phyloP scores from a whole-genome alignment of 2,797 vertebrate genomes.

The Odontamblyopus rebecca region DNA sequence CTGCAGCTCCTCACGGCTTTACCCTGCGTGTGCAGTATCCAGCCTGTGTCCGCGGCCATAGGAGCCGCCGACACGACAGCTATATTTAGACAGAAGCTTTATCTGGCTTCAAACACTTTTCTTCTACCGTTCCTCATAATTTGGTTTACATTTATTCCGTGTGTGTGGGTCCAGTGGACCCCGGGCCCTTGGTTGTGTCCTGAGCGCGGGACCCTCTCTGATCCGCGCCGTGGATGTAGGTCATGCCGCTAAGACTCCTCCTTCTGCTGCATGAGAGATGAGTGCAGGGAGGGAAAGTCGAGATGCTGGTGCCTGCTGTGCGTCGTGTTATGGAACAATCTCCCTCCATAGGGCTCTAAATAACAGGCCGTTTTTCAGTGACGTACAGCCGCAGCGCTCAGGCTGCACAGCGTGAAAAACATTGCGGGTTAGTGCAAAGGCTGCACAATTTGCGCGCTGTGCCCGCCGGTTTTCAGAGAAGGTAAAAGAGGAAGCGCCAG shows the following conservation, averaged over 20 bases:
- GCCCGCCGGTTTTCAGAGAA: background rate
- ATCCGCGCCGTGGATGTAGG: constrained; percentile 53
- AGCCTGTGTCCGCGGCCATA: constrained; percentile 33
- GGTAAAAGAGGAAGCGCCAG: background rate
- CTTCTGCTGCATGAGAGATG: constrained; percentile 16
- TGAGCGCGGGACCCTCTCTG: constrained; percentile 43
- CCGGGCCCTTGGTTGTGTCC: constrained; percentile 7
- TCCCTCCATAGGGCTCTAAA: constrained; percentile 55
- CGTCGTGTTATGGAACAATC: constrained; percentile 65
- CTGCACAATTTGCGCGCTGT: constrained; percentile 13
- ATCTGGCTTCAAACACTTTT: constrained; percentile 38
- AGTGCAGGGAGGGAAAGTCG: constrained; percentile 5
- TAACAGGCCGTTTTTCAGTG: constrained; percentile 59
- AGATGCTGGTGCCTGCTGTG: constrained; percentile 21
- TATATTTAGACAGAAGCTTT: constrained; percentile 72
- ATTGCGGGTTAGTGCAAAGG: constrained; percentile 37
- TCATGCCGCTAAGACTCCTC: constrained; percentile 31
- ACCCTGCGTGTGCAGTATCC: constrained; percentile 31
- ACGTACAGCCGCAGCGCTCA: constrained; percentile 69
- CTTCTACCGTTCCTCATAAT: constrained; percentile 14
- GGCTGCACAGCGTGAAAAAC: constrained; percentile 36
- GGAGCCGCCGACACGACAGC: constrained; percentile 58
- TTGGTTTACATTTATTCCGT: constrained; percentile 16
- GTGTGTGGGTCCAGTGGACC: background rate
- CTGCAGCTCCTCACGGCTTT: constrained; percentile 18